Conservation (phyloP, 1,140 invertebrate genomes). For the Anastrepha ludens region DNA sequence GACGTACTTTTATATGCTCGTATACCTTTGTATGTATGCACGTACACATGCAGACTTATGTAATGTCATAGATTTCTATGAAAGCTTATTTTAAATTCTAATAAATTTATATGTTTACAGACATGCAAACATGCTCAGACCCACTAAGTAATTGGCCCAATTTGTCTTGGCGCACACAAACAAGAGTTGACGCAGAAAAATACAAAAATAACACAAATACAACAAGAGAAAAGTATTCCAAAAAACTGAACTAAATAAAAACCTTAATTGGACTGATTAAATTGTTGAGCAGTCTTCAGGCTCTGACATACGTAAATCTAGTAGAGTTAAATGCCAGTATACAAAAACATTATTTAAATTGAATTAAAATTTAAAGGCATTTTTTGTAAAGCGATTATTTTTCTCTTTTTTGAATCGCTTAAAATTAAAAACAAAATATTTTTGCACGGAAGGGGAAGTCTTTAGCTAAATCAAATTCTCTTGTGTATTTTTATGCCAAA, state of each 20-base stretch:
- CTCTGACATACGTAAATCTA: background rate
- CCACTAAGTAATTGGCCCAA: background rate
- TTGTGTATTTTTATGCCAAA: no score
- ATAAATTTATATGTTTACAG: slow-evolving; percentile 1
- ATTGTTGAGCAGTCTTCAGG: no score
- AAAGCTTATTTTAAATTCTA: background rate
- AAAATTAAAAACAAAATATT: no score
- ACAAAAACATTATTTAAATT: no score
- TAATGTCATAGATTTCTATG: no score
- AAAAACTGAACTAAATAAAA: background rate
- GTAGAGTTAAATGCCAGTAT: background rate
- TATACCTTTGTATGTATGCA: background rate
- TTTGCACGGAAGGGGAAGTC: no score
- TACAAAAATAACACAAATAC: background rate
- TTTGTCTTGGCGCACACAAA: slow-evolving; percentile 3
- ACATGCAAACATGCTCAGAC: background rate
- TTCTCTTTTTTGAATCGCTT: no score
- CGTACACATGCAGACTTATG: background rate
- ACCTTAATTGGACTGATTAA: slow-evolving; percentile 29
- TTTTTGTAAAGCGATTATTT: no score
- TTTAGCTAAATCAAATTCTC: no score
- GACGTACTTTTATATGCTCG: background rate
- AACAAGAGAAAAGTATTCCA: background rate
- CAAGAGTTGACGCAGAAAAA: background rate
- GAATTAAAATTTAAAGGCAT: no score